Evolutionary conservation across 2,888 invertebrate genomes (phyloP), one percentile per base, ranked within the genome.

Genomic region (Drosophila prolongata): DNA sequence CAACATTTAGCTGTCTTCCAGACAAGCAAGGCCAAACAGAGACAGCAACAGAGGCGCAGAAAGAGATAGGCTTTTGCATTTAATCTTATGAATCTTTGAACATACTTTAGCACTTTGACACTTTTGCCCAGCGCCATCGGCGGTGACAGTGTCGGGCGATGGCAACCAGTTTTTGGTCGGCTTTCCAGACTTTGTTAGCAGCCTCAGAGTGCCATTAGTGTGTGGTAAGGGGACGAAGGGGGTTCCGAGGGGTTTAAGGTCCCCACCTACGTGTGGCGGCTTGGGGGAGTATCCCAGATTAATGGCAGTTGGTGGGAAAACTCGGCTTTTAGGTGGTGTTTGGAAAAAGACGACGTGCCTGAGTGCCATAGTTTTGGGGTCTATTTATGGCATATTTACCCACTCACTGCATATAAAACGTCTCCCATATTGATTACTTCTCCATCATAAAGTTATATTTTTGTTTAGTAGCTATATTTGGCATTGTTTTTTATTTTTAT

Each of bases 21-120:
- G 34, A 60, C 68, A 69, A 75, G 61, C 66, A 65, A 53, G 56
- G 61, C 50, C 58, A 58, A 59, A 46, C 27, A 49, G 34, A 71
- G 65, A 52, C 24, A 30, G 8, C 30, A 19, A 13, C 16, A 11
- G 43, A 40, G 24, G 40, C 44, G n/a, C 24, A 35, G 44, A 62
- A 47, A 44, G 44, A 43, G 68, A 16, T 68, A 73, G 72, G 60
- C 60, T 75, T 75, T 75, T 77, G 75, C 64, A 40, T 66, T 76
- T 77, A 82, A 89, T 80, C 88, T 87, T 90, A 89, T 91, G 90
- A 90, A 87, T 90, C 87, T 90, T 90, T 89, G 85, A 90, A 89
- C 86, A 90, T 73, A 87, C 89, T 90, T 90, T 90, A 89, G 84
- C 90, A 90, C 90, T 90, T 90, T 86, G 82, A 87, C 84, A 87